These are phyloP conservation scores for Drosophila obscura DNA, from an alignment of 1,140 invertebrate genomes.

Conservation along the genomic window DNA sequence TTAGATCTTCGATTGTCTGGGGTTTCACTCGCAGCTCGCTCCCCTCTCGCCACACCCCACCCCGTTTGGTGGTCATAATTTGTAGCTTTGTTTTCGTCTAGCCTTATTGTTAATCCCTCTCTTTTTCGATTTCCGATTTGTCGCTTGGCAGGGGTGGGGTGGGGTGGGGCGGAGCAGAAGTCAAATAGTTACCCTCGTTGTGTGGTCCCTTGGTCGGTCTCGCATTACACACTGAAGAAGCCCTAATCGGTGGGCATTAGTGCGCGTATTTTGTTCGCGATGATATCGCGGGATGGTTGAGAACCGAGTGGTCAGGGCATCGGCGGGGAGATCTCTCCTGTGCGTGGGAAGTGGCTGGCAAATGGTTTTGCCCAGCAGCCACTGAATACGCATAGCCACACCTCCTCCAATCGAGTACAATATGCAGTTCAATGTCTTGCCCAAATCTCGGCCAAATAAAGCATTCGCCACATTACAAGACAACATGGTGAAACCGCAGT, in stretches of 20 bases:
- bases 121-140: conserved; percentile 15
- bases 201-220: conserved; percentile 18
- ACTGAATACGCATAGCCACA: conserved; percentile 20
- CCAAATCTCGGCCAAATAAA: conserved; percentile 50
- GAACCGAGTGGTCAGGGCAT: conserved; percentile 7
- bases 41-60: neutral
- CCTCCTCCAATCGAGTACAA: neutral
- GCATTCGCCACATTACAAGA: conserved; percentile 56
- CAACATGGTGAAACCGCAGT: conserved; percentile 27
- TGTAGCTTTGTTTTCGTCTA: conserved; percentile 54
- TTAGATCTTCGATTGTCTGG: conserved; percentile 57
- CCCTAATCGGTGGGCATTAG: conserved; percentile 45
- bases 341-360: conserved; percentile 38
- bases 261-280: conserved; percentile 28
- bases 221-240: conserved; percentile 29
- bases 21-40: conserved; percentile 10
- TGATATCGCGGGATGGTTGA: conserved; percentile 41
- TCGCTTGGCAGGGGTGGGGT: too few relatives aligned
- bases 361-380: conserved; percentile 23
- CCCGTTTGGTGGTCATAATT: conserved; percentile 46
- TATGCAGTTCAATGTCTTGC: conserved; percentile 22
- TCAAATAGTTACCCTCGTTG: conserved; percentile 63
- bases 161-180: conserved; percentile 18
- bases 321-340: neutral
- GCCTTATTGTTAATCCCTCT: conserved; percentile 12